These are phyloP conservation scores for Planiliza haematocheilus DNA, from an alignment of 2,113 vertebrate species.

Conservation along the genomic window DNA sequence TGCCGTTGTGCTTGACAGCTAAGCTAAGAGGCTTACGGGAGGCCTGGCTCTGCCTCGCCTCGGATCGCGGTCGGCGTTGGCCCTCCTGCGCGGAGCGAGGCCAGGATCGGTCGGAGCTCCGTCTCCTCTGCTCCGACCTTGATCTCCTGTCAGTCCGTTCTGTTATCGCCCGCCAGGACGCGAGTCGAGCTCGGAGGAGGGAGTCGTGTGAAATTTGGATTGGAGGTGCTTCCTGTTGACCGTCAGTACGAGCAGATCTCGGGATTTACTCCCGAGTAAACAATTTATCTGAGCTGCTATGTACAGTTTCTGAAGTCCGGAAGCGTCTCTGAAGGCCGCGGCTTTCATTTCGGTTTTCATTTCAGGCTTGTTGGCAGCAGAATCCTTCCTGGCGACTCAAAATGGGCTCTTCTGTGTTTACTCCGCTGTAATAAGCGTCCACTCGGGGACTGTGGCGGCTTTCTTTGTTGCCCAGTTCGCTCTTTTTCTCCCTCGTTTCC, in stretches of 20 bases:
- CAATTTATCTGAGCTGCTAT: not conserved
- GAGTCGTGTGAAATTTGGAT: not conserved
- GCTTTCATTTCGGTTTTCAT: slow-evolving; percentile 23
- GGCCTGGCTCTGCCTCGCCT: slow-evolving; percentile 17
- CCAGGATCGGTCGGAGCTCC: slow-evolving; percentile 3
- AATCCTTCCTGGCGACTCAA: slow-evolving; percentile 27
- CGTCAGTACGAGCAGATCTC: not conserved
- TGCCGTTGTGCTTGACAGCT: slow-evolving; percentile 44
- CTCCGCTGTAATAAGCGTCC: slow-evolving; percentile 34
- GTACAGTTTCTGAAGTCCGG: not conserved
- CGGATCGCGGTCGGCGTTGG: not conserved
- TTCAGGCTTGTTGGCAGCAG: slow-evolving; percentile 34
- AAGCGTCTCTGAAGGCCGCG: slow-evolving; percentile 16
- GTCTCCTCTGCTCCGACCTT: slow-evolving; percentile 31
- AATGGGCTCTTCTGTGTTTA: slow-evolving; percentile 25
- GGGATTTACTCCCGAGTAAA: slow-evolving; percentile 1
- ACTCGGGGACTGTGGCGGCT: slow-evolving; percentile 23
- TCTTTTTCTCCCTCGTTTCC: slow-evolving; percentile 10
- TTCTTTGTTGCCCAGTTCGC: slow-evolving; percentile 30
- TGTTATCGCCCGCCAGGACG: slow-evolving; percentile 7
- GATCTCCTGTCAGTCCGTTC: slow-evolving; percentile 24
- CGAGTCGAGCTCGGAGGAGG: not conserved
- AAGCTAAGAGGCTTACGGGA: slow-evolving; percentile 59
- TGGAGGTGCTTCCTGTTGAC: not conserved
- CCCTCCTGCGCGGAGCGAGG: not conserved